phyloP scores from a whole-genome alignment of 2,797 vertebrate genomes.

The Onychomys leucogaster region DNA sequence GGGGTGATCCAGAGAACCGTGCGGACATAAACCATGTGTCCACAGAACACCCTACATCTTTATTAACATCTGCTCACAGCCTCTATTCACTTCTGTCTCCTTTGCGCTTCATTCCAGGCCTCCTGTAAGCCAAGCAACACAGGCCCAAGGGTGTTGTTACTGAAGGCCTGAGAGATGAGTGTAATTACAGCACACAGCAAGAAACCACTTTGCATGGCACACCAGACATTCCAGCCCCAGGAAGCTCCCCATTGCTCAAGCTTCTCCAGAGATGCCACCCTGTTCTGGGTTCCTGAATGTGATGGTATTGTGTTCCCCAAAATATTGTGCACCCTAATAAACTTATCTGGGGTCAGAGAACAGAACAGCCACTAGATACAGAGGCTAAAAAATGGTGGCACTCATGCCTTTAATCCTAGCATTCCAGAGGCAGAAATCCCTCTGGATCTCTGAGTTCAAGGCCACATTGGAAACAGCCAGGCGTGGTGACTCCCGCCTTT shows the following conservation, averaged over 20 bases:
- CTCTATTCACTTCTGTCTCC: neutral
- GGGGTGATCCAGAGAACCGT: neutral
- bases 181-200: neutral
- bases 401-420: no score
- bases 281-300: accelerated
- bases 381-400: no score
- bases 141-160: neutral
- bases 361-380: no score
- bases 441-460: no score
- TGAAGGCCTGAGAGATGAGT: neutral
- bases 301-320: no score
- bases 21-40: neutral
- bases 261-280: neutral
- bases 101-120: neutral
- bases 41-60: neutral
- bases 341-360: no score
- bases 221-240: no score
- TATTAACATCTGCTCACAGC: neutral
- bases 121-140: neutral
- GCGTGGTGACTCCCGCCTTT: no score
- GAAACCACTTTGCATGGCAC: neutral
- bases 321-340: no score
- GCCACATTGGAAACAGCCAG: no score
- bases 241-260: neutral
- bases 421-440: no score